phyloP scores from a whole-genome alignment of 1,140 invertebrate species.

The Asobara japonica region DNA sequence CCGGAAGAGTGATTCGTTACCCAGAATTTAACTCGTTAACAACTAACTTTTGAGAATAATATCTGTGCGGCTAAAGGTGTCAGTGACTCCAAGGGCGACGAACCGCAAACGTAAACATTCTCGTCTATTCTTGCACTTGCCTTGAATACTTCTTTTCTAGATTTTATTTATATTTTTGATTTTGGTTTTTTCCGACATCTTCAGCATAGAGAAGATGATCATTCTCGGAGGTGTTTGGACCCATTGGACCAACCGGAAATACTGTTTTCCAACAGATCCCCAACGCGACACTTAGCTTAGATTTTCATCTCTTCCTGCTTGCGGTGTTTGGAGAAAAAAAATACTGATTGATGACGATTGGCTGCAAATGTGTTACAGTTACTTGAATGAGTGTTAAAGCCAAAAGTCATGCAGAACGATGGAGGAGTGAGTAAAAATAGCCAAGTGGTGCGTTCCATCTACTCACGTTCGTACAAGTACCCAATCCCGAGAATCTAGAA shows the following conservation, averaged over 20 bases:
- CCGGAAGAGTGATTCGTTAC: too few relatives aligned
- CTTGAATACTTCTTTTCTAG: neutral
- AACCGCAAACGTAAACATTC: neutral
- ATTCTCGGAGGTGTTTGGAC: neutral
- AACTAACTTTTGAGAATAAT: too few relatives aligned
- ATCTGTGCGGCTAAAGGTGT: neutral
- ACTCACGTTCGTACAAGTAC: neutral
- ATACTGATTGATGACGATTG: neutral
- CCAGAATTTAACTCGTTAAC: too few relatives aligned
- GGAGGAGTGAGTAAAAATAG: neutral
- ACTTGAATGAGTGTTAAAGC: neutral
- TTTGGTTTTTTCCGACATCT: neutral
- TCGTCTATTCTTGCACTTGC: neutral
- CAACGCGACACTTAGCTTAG: neutral
- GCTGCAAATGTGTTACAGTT: neutral
- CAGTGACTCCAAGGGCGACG: constrained; percentile 1
- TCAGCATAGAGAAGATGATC: neutral
- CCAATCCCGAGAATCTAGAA: constrained; percentile 11
- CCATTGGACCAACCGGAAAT: neutral
- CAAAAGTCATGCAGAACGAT: neutral
- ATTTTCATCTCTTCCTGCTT: neutral
- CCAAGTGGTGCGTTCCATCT: constrained; percentile 4
- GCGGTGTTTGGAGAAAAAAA: neutral
- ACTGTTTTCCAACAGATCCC: neutral
- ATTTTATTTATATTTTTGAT: neutral